Conservation (phyloP, 2,888 invertebrate genomes). For the Thymelicus lineola region DNA sequence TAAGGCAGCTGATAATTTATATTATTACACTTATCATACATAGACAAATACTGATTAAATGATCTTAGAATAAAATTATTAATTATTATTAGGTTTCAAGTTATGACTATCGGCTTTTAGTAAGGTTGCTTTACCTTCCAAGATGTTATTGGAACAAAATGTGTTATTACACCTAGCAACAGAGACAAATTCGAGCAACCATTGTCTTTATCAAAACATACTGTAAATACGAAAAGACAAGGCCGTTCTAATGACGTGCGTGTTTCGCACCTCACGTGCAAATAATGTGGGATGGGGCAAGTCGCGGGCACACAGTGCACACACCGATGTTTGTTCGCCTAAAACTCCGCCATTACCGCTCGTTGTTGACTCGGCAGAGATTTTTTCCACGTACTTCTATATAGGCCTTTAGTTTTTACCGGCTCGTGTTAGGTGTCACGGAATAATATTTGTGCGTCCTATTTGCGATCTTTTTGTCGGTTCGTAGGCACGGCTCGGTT, state of each 20-base stretch:
- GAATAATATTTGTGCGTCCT: slow-evolving; percentile 22
- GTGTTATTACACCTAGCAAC: no score
- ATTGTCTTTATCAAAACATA: background rate
- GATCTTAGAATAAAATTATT: no score
- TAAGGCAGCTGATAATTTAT: no score
- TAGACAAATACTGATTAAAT: no score
- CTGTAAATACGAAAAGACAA: background rate
- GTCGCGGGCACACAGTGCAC: background rate
- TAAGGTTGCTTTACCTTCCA: no score
- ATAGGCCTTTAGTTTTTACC: slow-evolving; percentile 30
- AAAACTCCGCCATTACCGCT: slow-evolving; percentile 27
- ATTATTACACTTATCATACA: no score
- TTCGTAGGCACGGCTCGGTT: background rate
- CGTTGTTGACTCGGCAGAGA: slow-evolving; percentile 21
- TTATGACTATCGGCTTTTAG: no score
- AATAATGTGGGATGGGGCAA: slow-evolving; percentile 25
- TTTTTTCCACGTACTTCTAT: slow-evolving; percentile 32
- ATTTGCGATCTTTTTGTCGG: slow-evolving; percentile 10
- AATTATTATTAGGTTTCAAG: no score
- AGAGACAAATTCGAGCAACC: background rate
- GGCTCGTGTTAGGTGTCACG: slow-evolving; percentile 21
- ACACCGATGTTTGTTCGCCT: slow-evolving; percentile 30
- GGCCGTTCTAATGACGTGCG: slow-evolving; percentile 11
- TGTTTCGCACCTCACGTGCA: slow-evolving; percentile 22
- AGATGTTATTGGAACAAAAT: no score